These are phyloP conservation scores for Trimorus sp. DNA, from an alignment of 2,888 invertebrate species.

Conservation along the genomic window DNA sequence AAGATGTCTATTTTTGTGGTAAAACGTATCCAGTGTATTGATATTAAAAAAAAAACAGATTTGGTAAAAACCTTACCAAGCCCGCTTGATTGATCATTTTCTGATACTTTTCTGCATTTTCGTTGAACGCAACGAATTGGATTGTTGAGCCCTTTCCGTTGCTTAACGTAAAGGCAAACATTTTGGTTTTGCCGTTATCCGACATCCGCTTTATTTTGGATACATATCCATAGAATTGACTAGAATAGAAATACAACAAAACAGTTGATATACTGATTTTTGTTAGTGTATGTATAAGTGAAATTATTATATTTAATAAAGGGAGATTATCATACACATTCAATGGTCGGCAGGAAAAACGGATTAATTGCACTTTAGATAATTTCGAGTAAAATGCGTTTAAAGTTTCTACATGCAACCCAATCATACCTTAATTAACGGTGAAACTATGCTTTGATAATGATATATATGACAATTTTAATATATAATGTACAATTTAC, in stretches of 20 bases:
- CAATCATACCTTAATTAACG: no score
- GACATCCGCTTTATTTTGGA: not conserved
- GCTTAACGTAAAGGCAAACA: not conserved
- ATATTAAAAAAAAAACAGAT: no score
- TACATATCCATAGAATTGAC: not conserved
- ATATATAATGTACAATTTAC: no score
- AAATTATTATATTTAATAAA: no score
- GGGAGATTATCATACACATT: no score
- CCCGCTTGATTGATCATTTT: not conserved
- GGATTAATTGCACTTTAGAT: no score
- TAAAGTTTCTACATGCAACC: no score
- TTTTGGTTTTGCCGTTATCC: slow-evolving; percentile 2
- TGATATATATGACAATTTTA: no score
- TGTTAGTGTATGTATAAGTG: not conserved
- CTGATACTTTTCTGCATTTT: not conserved
- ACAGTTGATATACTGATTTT: not conserved
- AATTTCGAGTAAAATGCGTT: no score
- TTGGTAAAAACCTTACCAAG: not conserved
- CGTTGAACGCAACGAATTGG: slow-evolving; percentile 1
- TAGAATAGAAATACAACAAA: not conserved
- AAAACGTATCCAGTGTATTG: not conserved
- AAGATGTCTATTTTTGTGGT: not conserved
- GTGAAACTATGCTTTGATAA: no score
- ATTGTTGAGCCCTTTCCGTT: slow-evolving; percentile 2
- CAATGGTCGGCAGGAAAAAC: no score